These are phyloP conservation scores for Oithona nana DNA, from an alignment of 2,888 invertebrate genomes.

Conservation along the genomic window DNA sequence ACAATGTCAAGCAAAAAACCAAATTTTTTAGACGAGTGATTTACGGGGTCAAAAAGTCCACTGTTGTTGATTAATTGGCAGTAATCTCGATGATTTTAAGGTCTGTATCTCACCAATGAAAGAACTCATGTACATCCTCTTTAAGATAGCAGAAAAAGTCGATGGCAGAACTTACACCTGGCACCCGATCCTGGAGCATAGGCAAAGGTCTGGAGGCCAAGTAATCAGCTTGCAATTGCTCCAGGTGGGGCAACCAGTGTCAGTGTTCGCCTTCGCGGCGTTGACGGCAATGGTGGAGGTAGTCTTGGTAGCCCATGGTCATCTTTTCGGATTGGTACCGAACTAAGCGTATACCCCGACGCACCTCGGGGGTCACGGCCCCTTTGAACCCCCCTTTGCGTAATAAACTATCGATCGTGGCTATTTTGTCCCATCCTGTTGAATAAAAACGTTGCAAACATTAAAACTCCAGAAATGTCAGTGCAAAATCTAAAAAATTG, in stretches of 20 bases:
- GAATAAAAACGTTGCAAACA: neutral
- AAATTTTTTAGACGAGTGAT: too few relatives aligned
- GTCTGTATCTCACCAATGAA: conserved; percentile 12
- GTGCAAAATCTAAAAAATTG: neutral
- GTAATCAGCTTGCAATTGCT: neutral
- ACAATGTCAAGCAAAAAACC: too few relatives aligned
- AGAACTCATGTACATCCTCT: conserved; percentile 6
- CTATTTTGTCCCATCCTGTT: conserved; percentile 94
- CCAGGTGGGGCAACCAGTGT: neutral
- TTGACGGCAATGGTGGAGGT: conserved; percentile 28
- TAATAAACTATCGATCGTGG: conserved; percentile 91
- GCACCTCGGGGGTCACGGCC: conserved; percentile 61
- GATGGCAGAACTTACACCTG: conserved; percentile 2
- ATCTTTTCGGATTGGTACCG: conserved; percentile 93
- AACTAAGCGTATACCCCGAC: conserved; percentile 76
- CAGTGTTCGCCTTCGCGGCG: conserved; percentile 9
- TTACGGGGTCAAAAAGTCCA: too few relatives aligned
- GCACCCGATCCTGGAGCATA: neutral
- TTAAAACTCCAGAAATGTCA: too few relatives aligned
- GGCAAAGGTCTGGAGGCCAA: neutral
- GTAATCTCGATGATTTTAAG: too few relatives aligned
- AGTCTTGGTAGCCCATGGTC: conserved; percentile 63
- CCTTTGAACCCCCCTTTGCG: conserved; percentile 94
- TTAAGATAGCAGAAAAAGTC: conserved; percentile 11
- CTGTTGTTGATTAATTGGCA: too few relatives aligned